Conservation (phyloP, 2,113 vertebrate genomes). For the Siniperca chuatsi region DNA sequence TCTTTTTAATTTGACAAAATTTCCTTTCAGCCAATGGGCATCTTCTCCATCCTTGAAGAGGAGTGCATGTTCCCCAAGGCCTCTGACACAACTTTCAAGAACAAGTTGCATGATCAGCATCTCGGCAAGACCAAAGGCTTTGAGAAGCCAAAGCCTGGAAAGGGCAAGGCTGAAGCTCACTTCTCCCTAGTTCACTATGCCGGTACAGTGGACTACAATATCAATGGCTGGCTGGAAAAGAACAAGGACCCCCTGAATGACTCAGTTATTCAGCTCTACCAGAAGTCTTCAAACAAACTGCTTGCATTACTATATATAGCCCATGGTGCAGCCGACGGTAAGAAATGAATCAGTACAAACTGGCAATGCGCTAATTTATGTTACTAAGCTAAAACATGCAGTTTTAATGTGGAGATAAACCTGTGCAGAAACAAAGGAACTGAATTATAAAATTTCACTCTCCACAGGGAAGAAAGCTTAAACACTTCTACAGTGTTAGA, state of each 20-base stretch:
- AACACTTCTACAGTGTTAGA: too few relatives aligned
- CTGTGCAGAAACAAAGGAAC: background rate
- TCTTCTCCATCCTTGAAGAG: slow-evolving; percentile 85
- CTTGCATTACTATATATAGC: slow-evolving; percentile 51
- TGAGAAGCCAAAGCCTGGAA: slow-evolving; percentile 91
- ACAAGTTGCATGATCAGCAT: slow-evolving; percentile 92
- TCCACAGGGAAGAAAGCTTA: too few relatives aligned
- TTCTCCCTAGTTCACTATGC: slow-evolving; percentile 92
- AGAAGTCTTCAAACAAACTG: slow-evolving; percentile 77
- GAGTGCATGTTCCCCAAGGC: slow-evolving; percentile 81
- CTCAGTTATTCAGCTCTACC: slow-evolving; percentile 87
- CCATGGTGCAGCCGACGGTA: slow-evolving; percentile 11
- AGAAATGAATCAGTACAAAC: too few relatives aligned
- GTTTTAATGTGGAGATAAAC: background rate
- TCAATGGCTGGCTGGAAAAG: slow-evolving; percentile 92
- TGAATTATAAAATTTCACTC: too few relatives aligned
- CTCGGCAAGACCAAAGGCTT: slow-evolving; percentile 90
- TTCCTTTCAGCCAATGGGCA: slow-evolving; percentile 82
- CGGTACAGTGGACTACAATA: slow-evolving; percentile 92
- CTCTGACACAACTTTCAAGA: slow-evolving; percentile 88
- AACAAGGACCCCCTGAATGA: slow-evolving; percentile 96
- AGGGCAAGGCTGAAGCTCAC: slow-evolving; percentile 90
- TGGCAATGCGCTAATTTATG: too few relatives aligned
- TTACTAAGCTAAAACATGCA: too few relatives aligned
- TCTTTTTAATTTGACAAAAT: too few relatives aligned